phyloP scores from a whole-genome alignment of 2,113 vertebrate species.

The Perca fluviatilis region DNA sequence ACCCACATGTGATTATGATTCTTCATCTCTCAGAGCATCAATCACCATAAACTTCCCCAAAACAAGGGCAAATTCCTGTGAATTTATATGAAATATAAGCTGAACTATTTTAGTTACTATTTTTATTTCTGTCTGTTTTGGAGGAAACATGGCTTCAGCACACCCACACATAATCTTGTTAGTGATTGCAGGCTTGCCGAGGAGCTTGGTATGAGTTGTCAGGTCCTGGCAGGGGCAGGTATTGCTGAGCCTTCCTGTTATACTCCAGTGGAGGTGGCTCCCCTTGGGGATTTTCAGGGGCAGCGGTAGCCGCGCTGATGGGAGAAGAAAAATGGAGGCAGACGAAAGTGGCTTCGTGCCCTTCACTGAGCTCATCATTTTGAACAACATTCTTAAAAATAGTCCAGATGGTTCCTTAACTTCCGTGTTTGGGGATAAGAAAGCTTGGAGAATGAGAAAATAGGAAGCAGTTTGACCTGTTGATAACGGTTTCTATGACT shows the following conservation, averaged over 20 bases:
- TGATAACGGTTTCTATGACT: constrained; percentile 23
- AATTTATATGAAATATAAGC: constrained; percentile 43
- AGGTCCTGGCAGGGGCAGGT: constrained; percentile 63
- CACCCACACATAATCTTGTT: constrained; percentile 63
- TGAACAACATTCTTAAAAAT: constrained; percentile 56
- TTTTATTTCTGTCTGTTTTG: constrained; percentile 44
- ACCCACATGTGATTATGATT: constrained; percentile 58
- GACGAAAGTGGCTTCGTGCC: constrained; percentile 49
- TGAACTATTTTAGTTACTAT: constrained; percentile 9
- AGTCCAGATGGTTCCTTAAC: constrained; percentile 32
- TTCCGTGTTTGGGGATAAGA: constrained; percentile 15
- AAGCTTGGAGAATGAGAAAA: constrained; percentile 22
- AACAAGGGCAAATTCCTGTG: constrained; percentile 46
- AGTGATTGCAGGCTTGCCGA: constrained; percentile 43
- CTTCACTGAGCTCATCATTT: constrained; percentile 52
- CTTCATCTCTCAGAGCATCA: constrained; percentile 45
- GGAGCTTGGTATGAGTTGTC: constrained; percentile 67
- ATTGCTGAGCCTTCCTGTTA: constrained; percentile 47
- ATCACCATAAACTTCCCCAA: constrained; percentile 26
- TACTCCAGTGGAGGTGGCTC: constrained; percentile 43
- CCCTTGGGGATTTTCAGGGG: constrained; percentile 52
- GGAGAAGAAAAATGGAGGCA: constrained; percentile 37
- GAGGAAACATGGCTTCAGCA: constrained; percentile 33
- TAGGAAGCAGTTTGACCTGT: constrained; percentile 9
- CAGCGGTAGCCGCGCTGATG: constrained; percentile 38